A percentile compares a stretch with the other conserved stretches of the same genome.
Evolutionary conservation across 2,797 vertebrate genomes (phyloP).

Genomic region (Epinephelus coioides): DNA sequence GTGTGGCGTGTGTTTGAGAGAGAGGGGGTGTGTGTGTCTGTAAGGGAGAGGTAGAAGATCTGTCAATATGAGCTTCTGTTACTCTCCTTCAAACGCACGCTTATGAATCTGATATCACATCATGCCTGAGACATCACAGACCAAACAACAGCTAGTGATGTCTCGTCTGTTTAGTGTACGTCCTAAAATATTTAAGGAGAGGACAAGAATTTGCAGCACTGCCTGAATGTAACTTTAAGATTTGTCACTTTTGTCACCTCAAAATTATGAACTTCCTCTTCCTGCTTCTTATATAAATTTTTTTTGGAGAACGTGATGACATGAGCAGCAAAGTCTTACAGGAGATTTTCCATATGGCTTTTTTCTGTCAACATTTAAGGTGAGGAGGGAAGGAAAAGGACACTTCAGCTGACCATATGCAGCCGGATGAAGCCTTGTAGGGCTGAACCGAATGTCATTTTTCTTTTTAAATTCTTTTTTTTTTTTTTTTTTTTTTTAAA

Average conservation of each 20-base stretch:
- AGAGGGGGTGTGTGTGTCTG: slow-evolving; percentile 6
- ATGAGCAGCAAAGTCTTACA: slow-evolving; percentile 10
- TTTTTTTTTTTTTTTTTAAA: too few species aligned
- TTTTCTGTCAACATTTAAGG: slow-evolving; percentile 26
- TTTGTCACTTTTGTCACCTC: slow-evolving; percentile 36
- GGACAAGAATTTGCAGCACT: slow-evolving; percentile 11
- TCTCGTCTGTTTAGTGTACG: slow-evolving; percentile 11
- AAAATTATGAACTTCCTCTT: slow-evolving; percentile 42
- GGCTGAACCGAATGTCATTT: too few species aligned
- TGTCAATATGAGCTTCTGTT: slow-evolving; percentile 82
- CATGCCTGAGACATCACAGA: slow-evolving; percentile 36
- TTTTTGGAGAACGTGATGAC: slow-evolving; percentile 22
- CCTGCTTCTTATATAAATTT: background rate
- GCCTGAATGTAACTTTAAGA: slow-evolving; percentile 44
- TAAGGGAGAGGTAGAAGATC: slow-evolving; percentile 66
- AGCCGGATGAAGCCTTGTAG: slow-evolving; percentile 28
- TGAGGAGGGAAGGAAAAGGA: slow-evolving; percentile 28
- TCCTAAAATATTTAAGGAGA: slow-evolving; percentile 48
- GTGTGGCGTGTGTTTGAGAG: slow-evolving; percentile 48
- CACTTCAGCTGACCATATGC: slow-evolving; percentile 30
- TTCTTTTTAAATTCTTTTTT: too few species aligned
- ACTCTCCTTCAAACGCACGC: slow-evolving; percentile 59
- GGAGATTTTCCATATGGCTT: slow-evolving; percentile 39
- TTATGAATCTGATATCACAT: slow-evolving; percentile 63
- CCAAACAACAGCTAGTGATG: slow-evolving; percentile 24